Percentiles rank a stretch among this genome's conserved stretches.
phyloP scores from a whole-genome alignment of 2,888 invertebrate genomes.

The Anoncus sp. region DNA sequence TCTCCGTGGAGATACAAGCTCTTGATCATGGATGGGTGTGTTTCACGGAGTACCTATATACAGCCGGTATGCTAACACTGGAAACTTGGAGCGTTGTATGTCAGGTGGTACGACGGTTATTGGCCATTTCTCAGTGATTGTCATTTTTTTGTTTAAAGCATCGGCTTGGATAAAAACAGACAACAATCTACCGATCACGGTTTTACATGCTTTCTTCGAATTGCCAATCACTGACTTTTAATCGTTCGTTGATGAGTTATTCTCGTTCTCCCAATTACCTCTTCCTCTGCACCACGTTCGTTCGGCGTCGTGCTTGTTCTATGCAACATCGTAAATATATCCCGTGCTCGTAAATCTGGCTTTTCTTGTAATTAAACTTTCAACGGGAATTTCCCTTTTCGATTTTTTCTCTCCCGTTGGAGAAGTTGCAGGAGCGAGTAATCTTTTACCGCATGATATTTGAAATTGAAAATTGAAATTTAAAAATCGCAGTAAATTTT shows the following conservation, averaged over 20 bases:
- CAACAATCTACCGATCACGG: neutral
- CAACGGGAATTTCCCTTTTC: constrained; percentile 16
- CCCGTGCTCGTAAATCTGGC: constrained; percentile 3
- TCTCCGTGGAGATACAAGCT: constrained; percentile 15
- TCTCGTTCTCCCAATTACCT: neutral
- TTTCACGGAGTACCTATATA: constrained; percentile 9
- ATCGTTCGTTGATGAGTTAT: neutral
- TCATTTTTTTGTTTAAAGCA: neutral
- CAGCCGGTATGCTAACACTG: neutral
- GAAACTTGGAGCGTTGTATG: constrained; percentile 2
- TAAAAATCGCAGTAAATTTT: neutral
- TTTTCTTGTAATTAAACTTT: constrained; percentile 26
- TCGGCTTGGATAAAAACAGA: neutral
- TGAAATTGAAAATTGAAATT: neutral
- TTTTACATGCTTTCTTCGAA: neutral
- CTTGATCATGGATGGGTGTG: constrained; percentile 40
- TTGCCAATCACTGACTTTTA: neutral
- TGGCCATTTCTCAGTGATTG: neutral
- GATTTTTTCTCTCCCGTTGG: neutral
- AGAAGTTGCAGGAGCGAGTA: neutral
- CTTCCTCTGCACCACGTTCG: constrained; percentile 25
- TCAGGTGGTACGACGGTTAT: neutral
- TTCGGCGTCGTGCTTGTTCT: constrained; percentile 25
- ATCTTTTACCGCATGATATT: neutral
- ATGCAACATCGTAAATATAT: neutral